Evolutionary conservation across 1,140 invertebrate genomes (phyloP).

Genomic region (Drosophila quadrilineata): DNA sequence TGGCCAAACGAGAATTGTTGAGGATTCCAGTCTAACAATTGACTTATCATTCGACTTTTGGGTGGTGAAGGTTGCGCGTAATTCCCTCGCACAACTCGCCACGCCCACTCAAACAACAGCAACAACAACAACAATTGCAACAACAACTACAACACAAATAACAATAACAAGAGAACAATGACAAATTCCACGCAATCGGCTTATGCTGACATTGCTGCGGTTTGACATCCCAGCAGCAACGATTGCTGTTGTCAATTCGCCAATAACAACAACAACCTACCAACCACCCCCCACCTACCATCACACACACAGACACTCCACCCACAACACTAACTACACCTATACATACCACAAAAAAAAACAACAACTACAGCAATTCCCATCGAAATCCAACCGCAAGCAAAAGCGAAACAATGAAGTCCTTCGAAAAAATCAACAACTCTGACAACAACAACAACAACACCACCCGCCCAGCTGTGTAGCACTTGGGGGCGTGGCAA

Average conservation of each 20-base stretch:
- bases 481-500: background rate
- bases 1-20: background rate
- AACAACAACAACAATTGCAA: slow-evolving; percentile 37
- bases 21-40: slow-evolving; percentile 63
- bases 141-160: background rate
- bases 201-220: slow-evolving; percentile 68
- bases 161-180: slow-evolving; percentile 56
- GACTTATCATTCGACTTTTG: slow-evolving; percentile 76
- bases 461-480: too few species aligned
- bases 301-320: too few species aligned
- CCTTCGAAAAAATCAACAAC: slow-evolving; percentile 48
- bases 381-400: slow-evolving; percentile 29
- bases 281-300: too few species aligned
- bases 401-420: slow-evolving; percentile 56
- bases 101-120: background rate
- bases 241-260: slow-evolving; percentile 22
- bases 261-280: slow-evolving; percentile 14
- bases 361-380: slow-evolving; percentile 35
- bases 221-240: slow-evolving; percentile 47
- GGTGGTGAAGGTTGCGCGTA: slow-evolving; percentile 37
- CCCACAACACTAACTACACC: background rate
- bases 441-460: slow-evolving; percentile 45
- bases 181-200: slow-evolving; percentile 75
- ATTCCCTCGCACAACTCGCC: slow-evolving; percentile 24
- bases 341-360: slow-evolving; percentile 2